Conservation (phyloP, 1,140 invertebrate genomes). For the Sarcophaga peregrina region DNA sequence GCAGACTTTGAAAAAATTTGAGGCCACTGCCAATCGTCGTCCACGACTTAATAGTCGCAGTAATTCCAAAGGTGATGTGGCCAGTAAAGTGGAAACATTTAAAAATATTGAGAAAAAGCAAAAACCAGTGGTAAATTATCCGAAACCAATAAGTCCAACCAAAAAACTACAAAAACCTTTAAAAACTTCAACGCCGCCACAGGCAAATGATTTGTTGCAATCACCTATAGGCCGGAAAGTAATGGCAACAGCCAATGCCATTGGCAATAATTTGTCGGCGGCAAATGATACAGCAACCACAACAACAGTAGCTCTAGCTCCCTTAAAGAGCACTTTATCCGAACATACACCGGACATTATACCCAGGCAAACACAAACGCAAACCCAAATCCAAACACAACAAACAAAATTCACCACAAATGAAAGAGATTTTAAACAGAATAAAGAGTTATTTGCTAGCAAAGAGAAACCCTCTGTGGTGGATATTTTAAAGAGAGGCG, state of each 20-base stretch:
- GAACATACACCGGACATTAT: conserved; percentile 40
- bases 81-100: conserved; percentile 74
- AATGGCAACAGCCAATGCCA: conserved; percentile 7
- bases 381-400: conserved; percentile 5
- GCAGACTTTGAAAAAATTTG: conserved; percentile 85
- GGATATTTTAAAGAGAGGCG: conserved; percentile 11
- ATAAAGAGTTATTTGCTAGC: neutral
- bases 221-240: conserved; percentile 44
- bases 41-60: conserved; percentile 61
- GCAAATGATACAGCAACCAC: too few relatives aligned
- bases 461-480: neutral
- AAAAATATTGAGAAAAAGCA: conserved; percentile 73
- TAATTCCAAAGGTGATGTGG: conserved; percentile 73
- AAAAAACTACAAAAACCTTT: conserved; percentile 51
- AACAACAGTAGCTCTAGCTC: neutral
- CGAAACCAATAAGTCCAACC: conserved; percentile 68
- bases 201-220: conserved; percentile 31
- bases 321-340: neutral
- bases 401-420: neutral
- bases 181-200: conserved; percentile 34
- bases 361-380: conserved; percentile 26
- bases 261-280: neutral
- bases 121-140: conserved; percentile 56
- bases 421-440: neutral
- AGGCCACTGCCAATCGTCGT: conserved; percentile 73